phyloP scores from a whole-genome alignment of 2,113 vertebrate genomes.

The Aptenodytes patagonicus region DNA sequence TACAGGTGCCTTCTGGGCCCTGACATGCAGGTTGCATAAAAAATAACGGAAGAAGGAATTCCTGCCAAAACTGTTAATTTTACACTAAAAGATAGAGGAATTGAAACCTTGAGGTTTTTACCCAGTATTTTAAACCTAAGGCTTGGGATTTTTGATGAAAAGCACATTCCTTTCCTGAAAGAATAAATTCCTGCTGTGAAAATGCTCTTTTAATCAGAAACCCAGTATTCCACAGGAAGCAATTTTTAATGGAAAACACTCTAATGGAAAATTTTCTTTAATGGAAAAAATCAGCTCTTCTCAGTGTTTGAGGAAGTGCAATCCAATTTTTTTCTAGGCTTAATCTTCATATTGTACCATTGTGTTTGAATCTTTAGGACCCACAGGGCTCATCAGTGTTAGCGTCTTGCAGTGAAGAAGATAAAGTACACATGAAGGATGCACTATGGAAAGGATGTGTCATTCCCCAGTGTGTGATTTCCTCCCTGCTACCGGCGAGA shows the following conservation, averaged over 20 bases:
- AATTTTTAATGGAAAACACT: constrained; percentile 15
- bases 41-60: background rate
- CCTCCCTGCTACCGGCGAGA: background rate
- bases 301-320: background rate
- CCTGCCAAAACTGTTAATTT: background rate
- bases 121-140: background rate
- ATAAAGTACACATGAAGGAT: background rate
- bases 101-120: background rate
- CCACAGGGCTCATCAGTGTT: background rate
- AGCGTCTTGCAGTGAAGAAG: constrained; percentile 18
- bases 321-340: background rate
- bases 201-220: constrained; percentile 28
- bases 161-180: background rate
- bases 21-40: background rate
- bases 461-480: background rate
- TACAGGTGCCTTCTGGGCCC: background rate
- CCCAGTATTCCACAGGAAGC: background rate
- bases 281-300: background rate
- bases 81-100: background rate
- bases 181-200: constrained; percentile 4
- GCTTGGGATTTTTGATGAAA: background rate
- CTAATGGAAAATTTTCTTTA: background rate
- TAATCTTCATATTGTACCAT: constrained; percentile 13
- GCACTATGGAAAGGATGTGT: background rate
- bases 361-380: constrained; percentile 16